Percentiles rank a stretch among this genome's conserved stretches.
These are phyloP conservation scores for Buteo buteo DNA, from an alignment of 2,113 vertebrate genomes.

Conservation along the genomic window DNA sequence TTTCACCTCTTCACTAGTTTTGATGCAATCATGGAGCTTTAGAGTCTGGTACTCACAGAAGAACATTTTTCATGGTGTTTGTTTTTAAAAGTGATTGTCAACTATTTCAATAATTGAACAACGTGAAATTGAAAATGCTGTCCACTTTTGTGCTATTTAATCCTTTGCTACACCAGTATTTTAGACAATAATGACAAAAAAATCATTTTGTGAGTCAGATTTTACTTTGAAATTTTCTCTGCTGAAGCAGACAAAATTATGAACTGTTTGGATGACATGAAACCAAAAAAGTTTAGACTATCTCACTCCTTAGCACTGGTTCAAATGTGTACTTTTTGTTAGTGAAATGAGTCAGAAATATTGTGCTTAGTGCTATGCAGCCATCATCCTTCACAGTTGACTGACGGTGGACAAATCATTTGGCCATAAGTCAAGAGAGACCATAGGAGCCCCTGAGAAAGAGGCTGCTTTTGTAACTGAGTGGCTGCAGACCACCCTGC, in stretches of 20 bases:
- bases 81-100: neutral
- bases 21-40: neutral
- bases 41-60: neutral
- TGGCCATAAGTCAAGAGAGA: neutral
- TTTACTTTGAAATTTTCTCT: neutral
- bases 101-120: neutral
- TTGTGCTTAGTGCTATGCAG: neutral
- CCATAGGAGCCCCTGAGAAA: neutral
- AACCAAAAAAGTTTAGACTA: neutral
- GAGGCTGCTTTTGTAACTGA: neutral
- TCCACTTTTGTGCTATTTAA: neutral
- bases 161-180: neutral
- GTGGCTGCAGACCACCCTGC: neutral
- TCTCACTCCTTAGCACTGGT: neutral
- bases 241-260: neutral
- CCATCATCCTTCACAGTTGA: neutral
- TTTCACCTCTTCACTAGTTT: neutral
- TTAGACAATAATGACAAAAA: neutral
- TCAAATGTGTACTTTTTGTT: neutral
- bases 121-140: neutral
- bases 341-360: neutral
- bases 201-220: neutral
- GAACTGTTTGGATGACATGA: neutral
- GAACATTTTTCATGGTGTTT: neutral
- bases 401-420: neutral